These are phyloP conservation scores for Lepus europaeus DNA, from an alignment of 2,113 vertebrate species.

Conservation along the genomic window DNA sequence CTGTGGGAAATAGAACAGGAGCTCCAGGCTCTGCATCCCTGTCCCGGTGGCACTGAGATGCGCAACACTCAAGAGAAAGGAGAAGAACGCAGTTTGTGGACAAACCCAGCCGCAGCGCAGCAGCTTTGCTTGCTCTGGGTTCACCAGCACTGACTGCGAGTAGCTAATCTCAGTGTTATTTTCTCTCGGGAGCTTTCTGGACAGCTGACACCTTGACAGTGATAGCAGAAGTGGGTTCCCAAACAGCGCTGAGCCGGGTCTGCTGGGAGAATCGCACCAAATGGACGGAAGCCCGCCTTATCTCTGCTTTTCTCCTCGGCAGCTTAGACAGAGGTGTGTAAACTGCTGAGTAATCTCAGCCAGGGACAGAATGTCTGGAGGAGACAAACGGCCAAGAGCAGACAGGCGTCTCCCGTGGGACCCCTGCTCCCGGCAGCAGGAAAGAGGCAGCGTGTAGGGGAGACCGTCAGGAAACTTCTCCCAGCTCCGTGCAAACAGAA, in stretches of 20 bases:
- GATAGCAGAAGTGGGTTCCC: slow-evolving; percentile 87
- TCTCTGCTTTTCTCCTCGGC: slow-evolving; percentile 77
- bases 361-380: slow-evolving; percentile 83
- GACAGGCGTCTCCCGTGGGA: slow-evolving; percentile 60
- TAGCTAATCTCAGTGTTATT: slow-evolving; percentile 86
- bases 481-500: neutral
- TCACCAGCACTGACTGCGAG: neutral
- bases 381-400: slow-evolving; percentile 78
- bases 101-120: neutral
- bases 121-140: neutral
- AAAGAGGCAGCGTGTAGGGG: neutral
- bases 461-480: neutral
- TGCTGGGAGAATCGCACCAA: slow-evolving; percentile 68
- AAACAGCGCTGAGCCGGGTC: slow-evolving; percentile 77
- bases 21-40: fast-evolving
- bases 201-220: slow-evolving; percentile 87
- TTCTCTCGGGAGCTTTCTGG: slow-evolving; percentile 74
- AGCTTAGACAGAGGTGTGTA: slow-evolving; percentile 86
- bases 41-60: neutral
- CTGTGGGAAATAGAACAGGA: neutral
- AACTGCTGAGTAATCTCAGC: slow-evolving; percentile 83
- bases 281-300: slow-evolving; percentile 81
- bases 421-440: neutral
- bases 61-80: neutral
- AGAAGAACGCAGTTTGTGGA: neutral